A percentile compares a stretch with the other conserved stretches of the same genome.
Conservation (phyloP, 2,113 vertebrate species). For the Haplochromis vanheusdeni region DNA sequence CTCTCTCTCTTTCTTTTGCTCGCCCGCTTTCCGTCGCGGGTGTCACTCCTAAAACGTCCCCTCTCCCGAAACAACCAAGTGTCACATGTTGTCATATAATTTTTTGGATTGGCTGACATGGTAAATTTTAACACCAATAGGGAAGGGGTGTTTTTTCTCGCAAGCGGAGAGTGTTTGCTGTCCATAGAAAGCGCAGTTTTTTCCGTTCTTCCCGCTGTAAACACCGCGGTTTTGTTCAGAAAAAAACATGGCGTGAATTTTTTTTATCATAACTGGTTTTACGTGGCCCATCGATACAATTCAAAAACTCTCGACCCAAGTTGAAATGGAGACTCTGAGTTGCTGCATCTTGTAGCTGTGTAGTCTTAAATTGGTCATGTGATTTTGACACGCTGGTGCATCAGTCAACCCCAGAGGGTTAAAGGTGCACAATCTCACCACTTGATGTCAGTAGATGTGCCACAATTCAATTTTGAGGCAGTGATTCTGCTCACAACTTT, state of each 20-base stretch:
- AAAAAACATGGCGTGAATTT: not conserved
- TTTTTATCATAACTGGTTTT: not conserved
- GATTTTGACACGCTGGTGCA: accelerated
- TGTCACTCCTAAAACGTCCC: not conserved
- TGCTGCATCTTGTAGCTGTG: not conserved
- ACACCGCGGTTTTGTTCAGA: not conserved
- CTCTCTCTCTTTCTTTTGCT: not conserved
- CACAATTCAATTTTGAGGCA: not conserved
- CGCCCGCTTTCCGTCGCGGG: accelerated
- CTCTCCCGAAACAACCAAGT: not conserved
- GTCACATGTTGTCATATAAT: not conserved
- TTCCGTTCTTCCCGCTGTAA: not conserved
- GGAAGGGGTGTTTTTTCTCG: not conserved
- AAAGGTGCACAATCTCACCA: not conserved
- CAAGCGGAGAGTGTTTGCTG: not conserved
- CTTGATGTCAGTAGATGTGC: not conserved
- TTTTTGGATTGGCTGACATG: not conserved
- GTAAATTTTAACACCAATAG: not conserved
- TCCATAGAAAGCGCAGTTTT: not conserved
- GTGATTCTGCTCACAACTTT: not conserved
- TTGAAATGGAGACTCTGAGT: not conserved
- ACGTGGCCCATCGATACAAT: not conserved
- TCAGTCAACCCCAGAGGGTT: not conserved
- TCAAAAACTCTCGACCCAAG: not conserved
- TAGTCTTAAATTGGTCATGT: not conserved